Conservation (phyloP, 2,888 invertebrate species). For the Lomographa bimaculata region DNA sequence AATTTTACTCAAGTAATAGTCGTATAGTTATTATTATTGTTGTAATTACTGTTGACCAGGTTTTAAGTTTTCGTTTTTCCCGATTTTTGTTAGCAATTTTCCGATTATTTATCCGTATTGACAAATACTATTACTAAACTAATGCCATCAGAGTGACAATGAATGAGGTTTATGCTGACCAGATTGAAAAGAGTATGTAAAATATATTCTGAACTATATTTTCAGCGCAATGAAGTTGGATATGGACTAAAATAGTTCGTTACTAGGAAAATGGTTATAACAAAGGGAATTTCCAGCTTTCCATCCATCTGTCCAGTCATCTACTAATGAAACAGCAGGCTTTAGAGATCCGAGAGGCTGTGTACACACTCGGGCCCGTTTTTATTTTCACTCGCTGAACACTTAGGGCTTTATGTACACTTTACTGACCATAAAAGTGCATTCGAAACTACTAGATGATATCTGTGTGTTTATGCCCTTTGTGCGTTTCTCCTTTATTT, state of each 20-base stretch:
- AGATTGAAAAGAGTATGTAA: conserved; percentile 7
- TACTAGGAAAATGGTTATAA: conserved; percentile 50
- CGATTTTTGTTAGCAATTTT: no score
- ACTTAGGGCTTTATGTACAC: conserved; percentile 49
- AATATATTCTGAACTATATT: conserved; percentile 26
- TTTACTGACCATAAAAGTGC: conserved; percentile 48
- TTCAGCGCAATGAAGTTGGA: conserved; percentile 17
- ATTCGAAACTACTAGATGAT: conserved; percentile 43
- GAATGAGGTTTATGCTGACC: no score
- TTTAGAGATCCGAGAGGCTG: conserved; percentile 44
- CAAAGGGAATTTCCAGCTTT: conserved; percentile 67
- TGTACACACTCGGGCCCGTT: conserved; percentile 45
- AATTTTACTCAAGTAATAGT: no score
- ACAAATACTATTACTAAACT: no score
- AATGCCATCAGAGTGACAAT: no score
- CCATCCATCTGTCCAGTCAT: conserved; percentile 62
- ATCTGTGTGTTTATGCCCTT: conserved; percentile 34
- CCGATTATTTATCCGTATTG: no score
- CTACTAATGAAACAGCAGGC: conserved; percentile 68
- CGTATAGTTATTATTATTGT: no score
- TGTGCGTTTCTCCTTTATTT: conserved; percentile 33
- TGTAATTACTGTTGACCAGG: no score
- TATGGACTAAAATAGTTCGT: conserved; percentile 29
- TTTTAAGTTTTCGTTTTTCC: no score
- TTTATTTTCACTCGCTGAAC: conserved; percentile 59